These are phyloP conservation scores for Diorhabda sublineata DNA, from an alignment of 1,140 invertebrate species.

Conservation along the genomic window DNA sequence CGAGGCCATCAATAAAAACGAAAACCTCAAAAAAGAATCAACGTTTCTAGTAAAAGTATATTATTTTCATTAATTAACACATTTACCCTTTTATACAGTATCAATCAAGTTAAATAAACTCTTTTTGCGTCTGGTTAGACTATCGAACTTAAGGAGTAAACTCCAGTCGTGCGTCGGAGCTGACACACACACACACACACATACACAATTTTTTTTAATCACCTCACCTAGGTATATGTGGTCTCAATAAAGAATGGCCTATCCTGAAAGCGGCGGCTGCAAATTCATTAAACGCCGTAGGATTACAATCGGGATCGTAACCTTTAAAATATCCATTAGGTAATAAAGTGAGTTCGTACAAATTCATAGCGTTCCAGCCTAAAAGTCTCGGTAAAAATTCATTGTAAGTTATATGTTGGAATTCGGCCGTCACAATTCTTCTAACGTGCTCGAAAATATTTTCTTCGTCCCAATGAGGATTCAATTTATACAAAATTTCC, in stretches of 20 bases:
- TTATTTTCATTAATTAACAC: too few relatives aligned
- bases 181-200: too few relatives aligned
- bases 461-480: constrained; percentile 87
- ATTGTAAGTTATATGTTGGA: constrained; percentile 91
- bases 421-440: constrained; percentile 78
- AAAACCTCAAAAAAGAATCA: too few relatives aligned
- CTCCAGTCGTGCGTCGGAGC: too few relatives aligned
- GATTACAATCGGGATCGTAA: constrained; percentile 89
- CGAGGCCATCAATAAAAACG: too few relatives aligned
- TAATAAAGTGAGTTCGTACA: constrained; percentile 80
- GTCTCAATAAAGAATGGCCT: constrained; percentile 88
- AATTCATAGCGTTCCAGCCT: constrained; percentile 82
- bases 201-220: too few relatives aligned
- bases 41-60: too few relatives aligned
- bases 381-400: constrained; percentile 92
- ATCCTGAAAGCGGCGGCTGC: constrained; percentile 90
- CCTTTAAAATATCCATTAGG: constrained; percentile 87
- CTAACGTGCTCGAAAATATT: constrained; percentile 79
- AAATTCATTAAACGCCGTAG: constrained; percentile 90
- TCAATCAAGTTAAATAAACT: too few relatives aligned
- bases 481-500: constrained; percentile 71
- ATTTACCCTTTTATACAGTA: too few relatives aligned
- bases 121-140: too few relatives aligned
- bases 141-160: too few relatives aligned
- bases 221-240: constrained; percentile 70